Percentiles rank a stretch among this genome's conserved stretches.
These are phyloP conservation scores for Acleris laterana DNA, from an alignment of 2,888 invertebrate species.

Conservation along the genomic window DNA sequence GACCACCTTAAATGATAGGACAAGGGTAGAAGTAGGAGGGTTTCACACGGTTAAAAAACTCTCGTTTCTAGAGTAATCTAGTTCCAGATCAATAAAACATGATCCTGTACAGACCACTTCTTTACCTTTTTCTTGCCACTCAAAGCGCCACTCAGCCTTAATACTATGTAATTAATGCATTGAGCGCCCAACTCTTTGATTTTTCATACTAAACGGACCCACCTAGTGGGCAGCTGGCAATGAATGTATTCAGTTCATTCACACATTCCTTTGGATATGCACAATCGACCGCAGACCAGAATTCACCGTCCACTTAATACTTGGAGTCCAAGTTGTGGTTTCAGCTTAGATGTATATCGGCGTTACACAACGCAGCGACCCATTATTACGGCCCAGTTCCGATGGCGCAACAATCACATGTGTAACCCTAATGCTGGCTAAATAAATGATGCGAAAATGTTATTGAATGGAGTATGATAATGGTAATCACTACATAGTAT, in stretches of 20 bases:
- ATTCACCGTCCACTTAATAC: slow-evolving; percentile 32
- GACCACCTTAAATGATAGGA: too few species aligned
- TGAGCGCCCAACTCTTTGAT: too few species aligned
- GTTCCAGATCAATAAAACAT: background rate
- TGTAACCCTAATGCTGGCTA: slow-evolving; percentile 43
- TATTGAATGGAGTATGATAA: slow-evolving; percentile 33
- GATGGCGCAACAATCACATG: slow-evolving; percentile 67
- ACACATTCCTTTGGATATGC: slow-evolving; percentile 29
- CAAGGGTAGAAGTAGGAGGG: too few species aligned
- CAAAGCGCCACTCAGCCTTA: too few species aligned
- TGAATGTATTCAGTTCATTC: background rate
- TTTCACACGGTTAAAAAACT: background rate
- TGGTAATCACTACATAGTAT: too few species aligned
- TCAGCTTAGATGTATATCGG: slow-evolving; percentile 31
- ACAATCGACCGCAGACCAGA: slow-evolving; percentile 37
- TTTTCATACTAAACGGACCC: too few species aligned
- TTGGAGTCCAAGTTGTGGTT: slow-evolving; percentile 41
- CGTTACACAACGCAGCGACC: slow-evolving; percentile 48
- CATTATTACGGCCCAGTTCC: slow-evolving; percentile 75
- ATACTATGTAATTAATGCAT: too few species aligned
- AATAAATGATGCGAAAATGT: slow-evolving; percentile 36
- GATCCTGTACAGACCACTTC: background rate
- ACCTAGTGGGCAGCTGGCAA: background rate
- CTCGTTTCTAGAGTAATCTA: background rate
- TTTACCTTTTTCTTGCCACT: background rate